Evolutionary conservation across 2,888 invertebrate species (phyloP), one percentile per base, ranked within the genome.

Genomic region (Leptinotarsa rubiginosa): DNA sequence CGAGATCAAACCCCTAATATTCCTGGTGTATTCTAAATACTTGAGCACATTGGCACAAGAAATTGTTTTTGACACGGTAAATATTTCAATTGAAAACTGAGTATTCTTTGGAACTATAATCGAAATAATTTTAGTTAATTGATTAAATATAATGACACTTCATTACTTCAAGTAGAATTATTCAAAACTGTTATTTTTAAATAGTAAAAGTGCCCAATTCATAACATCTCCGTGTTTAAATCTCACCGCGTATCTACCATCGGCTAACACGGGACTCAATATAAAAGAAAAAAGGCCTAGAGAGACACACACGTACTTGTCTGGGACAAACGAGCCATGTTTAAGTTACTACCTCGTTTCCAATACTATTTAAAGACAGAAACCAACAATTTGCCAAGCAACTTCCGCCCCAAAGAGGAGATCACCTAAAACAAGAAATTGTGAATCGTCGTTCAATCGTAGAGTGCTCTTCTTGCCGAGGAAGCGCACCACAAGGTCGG

Each of bases 321-420:
- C 82, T 82, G 81, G 81, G 83, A 77, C 81, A 75, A 78, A 79
- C 76, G 75, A 75, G 80, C 79, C 78, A 80, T 82, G 82, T 84
- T 84, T 84, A 84, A 84, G 83, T 82, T 81, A 83, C 81, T 81
- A 81, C 78, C 69, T 71, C 64, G 64, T 54, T 72, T 65, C 65
- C 41, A 72, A 73, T 59, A 49, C 70, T 12, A 56, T 41, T 70
- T 64, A 50, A 70, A 59, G 70, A 73, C 75, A 66, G 4, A 20
- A 56, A 16, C 10, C 12, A 15, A 20, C 41, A 2, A 15, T 18
- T 20, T 47, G 20, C 41, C 69, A 16, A 0, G 67, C 67, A n/a
- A 67, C 20, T 18, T 22, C n/a, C 25, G 20, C 15, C 25, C 25
- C n/a, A 16, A 49, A 15, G 52, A 67, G 16, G 1, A 18, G 7